These are phyloP conservation scores for Galemys pyrenaicus DNA, from an alignment of 2,113 vertebrate genomes.

Conservation along the genomic window DNA sequence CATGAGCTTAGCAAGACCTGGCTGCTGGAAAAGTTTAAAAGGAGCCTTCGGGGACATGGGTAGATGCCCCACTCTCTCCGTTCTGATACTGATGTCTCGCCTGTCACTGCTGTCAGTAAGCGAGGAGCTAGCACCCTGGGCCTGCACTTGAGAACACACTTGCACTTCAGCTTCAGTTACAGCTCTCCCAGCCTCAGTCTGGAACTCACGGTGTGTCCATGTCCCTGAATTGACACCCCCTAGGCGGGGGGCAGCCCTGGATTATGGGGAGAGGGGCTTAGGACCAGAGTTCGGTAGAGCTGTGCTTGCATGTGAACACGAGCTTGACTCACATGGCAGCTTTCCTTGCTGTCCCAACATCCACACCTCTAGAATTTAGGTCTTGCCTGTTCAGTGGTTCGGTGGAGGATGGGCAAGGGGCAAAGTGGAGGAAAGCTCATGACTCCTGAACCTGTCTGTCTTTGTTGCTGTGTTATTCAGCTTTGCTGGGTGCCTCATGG, in stretches of 20 bases:
- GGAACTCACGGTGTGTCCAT: neutral
- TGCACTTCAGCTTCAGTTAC: neutral
- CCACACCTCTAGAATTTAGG: neutral
- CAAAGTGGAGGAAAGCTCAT: rapidly evolving
- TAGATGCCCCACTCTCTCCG: neutral
- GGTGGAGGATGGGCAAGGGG: too few relatives aligned
- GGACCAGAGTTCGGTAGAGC: neutral
- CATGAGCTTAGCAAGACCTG: neutral
- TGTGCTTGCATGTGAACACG: neutral
- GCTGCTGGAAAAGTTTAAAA: neutral
- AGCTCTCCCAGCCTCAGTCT: neutral
- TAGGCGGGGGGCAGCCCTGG: too few relatives aligned
- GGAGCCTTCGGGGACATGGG: neutral
- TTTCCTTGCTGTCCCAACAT: neutral
- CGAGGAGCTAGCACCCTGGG: too few relatives aligned
- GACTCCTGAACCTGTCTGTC: neutral
- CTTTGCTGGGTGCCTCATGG: neutral
- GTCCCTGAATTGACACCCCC: neutral
- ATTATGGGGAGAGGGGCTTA: neutral
- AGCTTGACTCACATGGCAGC: neutral
- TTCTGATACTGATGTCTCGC: neutral
- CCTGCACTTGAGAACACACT: too few relatives aligned
- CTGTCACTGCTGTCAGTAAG: neutral
- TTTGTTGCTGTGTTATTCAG: neutral
- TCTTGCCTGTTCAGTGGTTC: neutral